Conservation (phyloP, 2,113 vertebrate genomes). For the Numida meleagris region DNA sequence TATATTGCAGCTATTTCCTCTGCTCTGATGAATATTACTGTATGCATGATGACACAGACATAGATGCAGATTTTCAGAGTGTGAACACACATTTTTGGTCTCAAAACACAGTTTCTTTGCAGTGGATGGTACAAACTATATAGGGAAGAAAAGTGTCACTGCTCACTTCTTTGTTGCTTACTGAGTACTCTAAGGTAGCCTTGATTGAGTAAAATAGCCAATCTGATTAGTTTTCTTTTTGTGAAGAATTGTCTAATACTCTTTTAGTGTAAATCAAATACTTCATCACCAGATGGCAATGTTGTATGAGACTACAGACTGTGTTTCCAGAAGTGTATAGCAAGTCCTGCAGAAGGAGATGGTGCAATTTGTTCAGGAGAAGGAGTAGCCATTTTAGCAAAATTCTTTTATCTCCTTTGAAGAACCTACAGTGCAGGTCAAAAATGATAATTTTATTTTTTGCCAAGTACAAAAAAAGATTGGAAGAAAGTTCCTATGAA, state of each 20-base stretch:
- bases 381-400: slow-evolving; percentile 17
- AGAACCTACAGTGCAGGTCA: neutral
- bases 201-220: neutral
- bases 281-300: slow-evolving; percentile 58
- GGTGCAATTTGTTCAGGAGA: neutral
- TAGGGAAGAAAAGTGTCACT: neutral
- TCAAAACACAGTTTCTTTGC: neutral
- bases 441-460: slow-evolving; percentile 26
- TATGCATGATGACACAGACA: neutral
- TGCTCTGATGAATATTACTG: neutral
- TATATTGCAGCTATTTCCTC: neutral
- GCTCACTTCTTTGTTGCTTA: neutral
- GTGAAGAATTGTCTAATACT: neutral
- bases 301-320: slow-evolving; percentile 29
- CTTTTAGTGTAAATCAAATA: slow-evolving; percentile 1
- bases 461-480: slow-evolving; percentile 10
- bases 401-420: slow-evolving; percentile 29
- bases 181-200: neutral
- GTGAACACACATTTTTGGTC: rapidly evolving
- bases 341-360: neutral
- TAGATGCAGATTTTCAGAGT: neutral
- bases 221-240: neutral
- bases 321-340: neutral
- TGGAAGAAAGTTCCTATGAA: slow-evolving; percentile 8
- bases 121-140: neutral